These are phyloP conservation scores for Saccostrea glomerata DNA, from an alignment of 1,140 invertebrate species.

Conservation along the genomic window DNA sequence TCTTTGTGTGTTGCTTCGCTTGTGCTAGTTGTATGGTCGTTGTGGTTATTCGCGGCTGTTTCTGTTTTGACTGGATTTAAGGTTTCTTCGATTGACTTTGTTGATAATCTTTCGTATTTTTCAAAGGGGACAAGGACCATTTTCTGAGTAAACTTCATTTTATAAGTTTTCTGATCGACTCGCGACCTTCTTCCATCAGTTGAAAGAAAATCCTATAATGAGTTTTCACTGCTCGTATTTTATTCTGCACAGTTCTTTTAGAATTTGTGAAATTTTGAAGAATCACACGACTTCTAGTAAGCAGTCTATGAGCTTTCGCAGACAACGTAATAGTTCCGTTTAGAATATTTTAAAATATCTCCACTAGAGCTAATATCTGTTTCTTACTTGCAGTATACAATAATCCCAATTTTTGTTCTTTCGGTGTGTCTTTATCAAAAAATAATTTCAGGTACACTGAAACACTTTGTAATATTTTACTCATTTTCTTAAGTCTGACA, in stretches of 20 bases:
- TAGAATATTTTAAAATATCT: not conserved
- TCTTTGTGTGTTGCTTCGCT: too few relatives aligned
- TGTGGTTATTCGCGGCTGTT: too few relatives aligned
- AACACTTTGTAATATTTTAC: not conserved
- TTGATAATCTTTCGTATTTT: not conserved
- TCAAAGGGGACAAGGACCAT: not conserved
- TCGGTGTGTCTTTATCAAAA: conserved; percentile 18
- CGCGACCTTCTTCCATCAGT: not conserved
- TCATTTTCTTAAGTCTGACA: not conserved
- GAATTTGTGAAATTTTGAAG: not conserved
- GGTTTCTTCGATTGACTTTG: not conserved
- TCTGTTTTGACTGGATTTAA: too few relatives aligned
- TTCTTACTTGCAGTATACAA: not conserved
- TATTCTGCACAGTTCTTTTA: not conserved
- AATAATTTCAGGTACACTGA: not conserved
- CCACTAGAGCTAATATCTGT: not conserved
- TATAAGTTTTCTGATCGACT: not conserved
- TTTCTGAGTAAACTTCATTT: conserved; percentile 15
- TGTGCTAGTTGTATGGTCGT: too few relatives aligned
- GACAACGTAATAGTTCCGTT: not conserved
- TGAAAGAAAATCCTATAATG: not conserved
- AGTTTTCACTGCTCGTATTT: not conserved
- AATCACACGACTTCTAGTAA: not conserved
- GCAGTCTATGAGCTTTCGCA: not conserved
- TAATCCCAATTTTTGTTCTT: conserved; percentile 17